phyloP scores from a whole-genome alignment of 2,113 vertebrate species.

The Steatornis caripensis region DNA sequence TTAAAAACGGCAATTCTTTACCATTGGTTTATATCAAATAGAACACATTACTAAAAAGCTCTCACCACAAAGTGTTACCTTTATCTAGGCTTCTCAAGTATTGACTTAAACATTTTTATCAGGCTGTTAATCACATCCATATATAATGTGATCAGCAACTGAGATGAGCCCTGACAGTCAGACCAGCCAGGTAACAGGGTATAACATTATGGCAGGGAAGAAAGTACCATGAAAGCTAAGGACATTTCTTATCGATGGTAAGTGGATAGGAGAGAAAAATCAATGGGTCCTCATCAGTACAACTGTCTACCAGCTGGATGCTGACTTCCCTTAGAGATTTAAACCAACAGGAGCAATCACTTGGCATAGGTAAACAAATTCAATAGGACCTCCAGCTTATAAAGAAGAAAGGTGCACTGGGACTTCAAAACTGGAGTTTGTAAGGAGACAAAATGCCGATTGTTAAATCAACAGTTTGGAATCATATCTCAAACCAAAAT shows the following conservation, averaged over 20 bases:
- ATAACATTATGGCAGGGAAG: background rate
- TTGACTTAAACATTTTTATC: constrained; percentile 42
- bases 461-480: background rate
- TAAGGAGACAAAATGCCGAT: background rate
- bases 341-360: constrained; percentile 12
- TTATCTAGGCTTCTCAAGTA: background rate
- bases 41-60: constrained; percentile 4
- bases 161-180: background rate
- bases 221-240: constrained; percentile 22
- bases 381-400: background rate
- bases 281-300: constrained; percentile 27
- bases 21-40: background rate
- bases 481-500: background rate
- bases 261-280: constrained; percentile 16
- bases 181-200: background rate
- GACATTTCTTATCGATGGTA: constrained; percentile 1
- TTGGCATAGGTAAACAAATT: background rate
- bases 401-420: background rate
- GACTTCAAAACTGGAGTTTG: background rate
- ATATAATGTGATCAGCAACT: background rate
- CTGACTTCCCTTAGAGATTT: background rate
- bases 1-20: background rate
- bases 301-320: background rate
- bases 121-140: constrained; percentile 14
- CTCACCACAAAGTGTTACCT: background rate